Base-by-base conservation (phyloP, 2,797 vertebrate genomes). In the Manis crassicaudata region DNA sequence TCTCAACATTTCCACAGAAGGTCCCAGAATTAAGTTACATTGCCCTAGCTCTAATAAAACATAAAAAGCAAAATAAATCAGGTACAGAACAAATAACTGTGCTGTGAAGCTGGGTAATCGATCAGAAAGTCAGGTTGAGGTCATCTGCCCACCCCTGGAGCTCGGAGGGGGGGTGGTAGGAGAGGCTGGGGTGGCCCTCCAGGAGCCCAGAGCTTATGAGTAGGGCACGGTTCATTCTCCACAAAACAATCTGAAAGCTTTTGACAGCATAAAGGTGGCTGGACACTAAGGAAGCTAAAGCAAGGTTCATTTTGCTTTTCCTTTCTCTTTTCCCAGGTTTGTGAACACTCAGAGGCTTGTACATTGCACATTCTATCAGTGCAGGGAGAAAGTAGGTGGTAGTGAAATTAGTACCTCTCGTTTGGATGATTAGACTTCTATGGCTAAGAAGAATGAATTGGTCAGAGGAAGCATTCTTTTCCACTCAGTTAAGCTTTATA, bases 371-470 rank as follows among this genome's bases (percentile, higher is more conserved):
- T 72, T 85, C 56, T 72, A 21, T 81, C 56, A 50, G 10, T 52
- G n/a, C 83, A 56, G 77, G 73, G 88, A 91, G 23, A 76, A 68
- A 56, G 40, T 32, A 65, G 35, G 20, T 84, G 35, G 18, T 50
- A 37, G 7, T 92, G 18, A 83, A 88, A 35, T 73, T 25, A 81
- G 27, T 50, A 13, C 35, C 75, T 65, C 60, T 96, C 85, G 21
- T 2, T 62, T 68, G 29, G 72, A 10, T 92, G 77, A 77, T 62
- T 90, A 75, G 46, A 77, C 40, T 40, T 91, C 67, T 18, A 17
- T 37, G 32, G 50, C 86, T 89, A 89, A 87, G 60, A 82, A 72
- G n/a, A 82, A 82, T 90, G 56, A 86, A 52, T 27, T 63, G 77
- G 60, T 90, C 29, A 82, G 40, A 63, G 70, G 7, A 94, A 75